phyloP scores from a whole-genome alignment of 2,888 invertebrate genomes.

The Leucozona laternaria region DNA sequence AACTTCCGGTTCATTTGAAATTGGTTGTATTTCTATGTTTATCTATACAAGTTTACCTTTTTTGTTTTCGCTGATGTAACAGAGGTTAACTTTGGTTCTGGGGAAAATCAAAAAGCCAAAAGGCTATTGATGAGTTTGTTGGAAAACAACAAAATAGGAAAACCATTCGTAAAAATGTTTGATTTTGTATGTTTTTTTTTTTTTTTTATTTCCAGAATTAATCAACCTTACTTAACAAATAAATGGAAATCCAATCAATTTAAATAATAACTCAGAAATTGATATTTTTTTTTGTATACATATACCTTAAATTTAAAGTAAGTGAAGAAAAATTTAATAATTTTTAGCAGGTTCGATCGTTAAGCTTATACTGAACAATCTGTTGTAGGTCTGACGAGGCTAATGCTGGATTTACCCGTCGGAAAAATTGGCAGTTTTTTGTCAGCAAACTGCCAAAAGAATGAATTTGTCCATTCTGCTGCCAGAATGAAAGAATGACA shows the following conservation, averaged over 20 bases:
- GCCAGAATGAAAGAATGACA: too few species aligned
- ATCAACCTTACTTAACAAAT: background rate
- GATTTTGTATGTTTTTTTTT: background rate
- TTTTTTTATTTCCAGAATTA: background rate
- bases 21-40: constrained; percentile 1
- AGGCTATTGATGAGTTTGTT: background rate
- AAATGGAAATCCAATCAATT: background rate
- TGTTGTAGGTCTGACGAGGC: too few species aligned
- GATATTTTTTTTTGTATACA: background rate
- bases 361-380: too few species aligned
- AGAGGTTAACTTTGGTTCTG: background rate
- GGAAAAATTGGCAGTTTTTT: too few species aligned
- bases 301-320: background rate
- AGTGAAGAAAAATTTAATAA: background rate
- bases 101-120: background rate
- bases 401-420: too few species aligned
- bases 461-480: too few species aligned
- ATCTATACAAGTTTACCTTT: background rate
- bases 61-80: constrained; percentile 7
- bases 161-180: background rate
- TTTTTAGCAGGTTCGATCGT: too few species aligned
- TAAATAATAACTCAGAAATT: background rate
- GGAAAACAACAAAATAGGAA: background rate
- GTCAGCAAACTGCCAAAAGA: too few species aligned
- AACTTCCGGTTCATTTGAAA: constrained; percentile 23